A percentile compares a stretch with the other conserved stretches of the same genome.
Conservation (phyloP, 2,888 invertebrate species). For the Trilocha varians region DNA sequence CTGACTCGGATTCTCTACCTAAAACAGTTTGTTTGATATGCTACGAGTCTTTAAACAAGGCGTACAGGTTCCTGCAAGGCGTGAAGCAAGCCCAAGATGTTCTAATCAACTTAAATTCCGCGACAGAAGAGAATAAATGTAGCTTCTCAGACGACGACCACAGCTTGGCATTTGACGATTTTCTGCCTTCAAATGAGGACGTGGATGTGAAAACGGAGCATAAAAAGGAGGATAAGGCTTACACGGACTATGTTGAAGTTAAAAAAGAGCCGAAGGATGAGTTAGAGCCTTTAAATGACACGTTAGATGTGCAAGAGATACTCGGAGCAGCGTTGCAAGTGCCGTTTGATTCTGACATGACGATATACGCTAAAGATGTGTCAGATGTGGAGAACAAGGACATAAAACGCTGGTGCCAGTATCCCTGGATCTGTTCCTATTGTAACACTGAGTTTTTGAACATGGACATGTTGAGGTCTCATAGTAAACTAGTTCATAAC, state of each 20-base stretch:
- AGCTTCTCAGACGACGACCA: constrained; percentile 41
- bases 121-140: constrained; percentile 23
- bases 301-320: constrained; percentile 45
- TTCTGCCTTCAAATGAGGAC: constrained; percentile 5
- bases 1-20: constrained; percentile 33
- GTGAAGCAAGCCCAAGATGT: constrained; percentile 43
- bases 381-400: constrained; percentile 31
- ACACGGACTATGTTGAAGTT: constrained; percentile 22
- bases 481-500: constrained; percentile 75
- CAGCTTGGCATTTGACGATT: constrained; percentile 31
- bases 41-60: constrained; percentile 47
- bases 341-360: constrained; percentile 31
- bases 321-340: constrained; percentile 43
- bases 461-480: constrained; percentile 65
- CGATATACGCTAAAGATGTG: constrained; percentile 49
- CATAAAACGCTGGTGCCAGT: constrained; percentile 48
- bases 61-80: constrained; percentile 42
- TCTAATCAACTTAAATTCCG: constrained; percentile 28
- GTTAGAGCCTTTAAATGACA: constrained; percentile 18
- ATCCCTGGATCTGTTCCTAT: constrained; percentile 52
- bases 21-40: constrained; percentile 55
- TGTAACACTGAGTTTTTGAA: constrained; percentile 56
- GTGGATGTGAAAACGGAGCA: constrained; percentile 20
- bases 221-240: neutral
- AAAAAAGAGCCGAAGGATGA: constrained; percentile 52